Evolutionary conservation across 37 sponge, comb jelly and placozoan species (phyloP).

Genomic region (Crambe crambe): DNA sequence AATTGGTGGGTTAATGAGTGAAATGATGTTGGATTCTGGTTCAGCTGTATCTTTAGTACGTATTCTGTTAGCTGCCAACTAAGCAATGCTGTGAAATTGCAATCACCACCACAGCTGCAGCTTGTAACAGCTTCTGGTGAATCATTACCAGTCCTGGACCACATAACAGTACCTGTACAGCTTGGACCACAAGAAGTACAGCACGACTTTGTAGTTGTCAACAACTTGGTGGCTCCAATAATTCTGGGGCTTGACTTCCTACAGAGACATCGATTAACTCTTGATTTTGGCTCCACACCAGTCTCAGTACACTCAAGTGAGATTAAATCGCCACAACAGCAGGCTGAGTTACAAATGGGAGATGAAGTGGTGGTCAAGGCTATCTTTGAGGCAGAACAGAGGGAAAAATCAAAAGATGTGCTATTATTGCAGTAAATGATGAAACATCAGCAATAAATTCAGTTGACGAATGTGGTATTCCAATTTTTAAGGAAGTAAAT

Average conservation of each 20-base stretch:
- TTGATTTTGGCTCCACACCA: not conserved
- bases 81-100: too few species aligned
- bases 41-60: not conserved
- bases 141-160: not conserved
- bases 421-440: not conserved
- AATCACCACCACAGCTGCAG: not conserved
- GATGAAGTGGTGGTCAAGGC: too few species aligned
- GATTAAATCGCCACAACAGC: not conserved
- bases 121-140: not conserved
- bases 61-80: not conserved
- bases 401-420: not conserved
- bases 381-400: not conserved
- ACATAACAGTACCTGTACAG: not conserved
- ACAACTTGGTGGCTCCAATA: not conserved
- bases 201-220: not conserved
- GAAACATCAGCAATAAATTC: not conserved
- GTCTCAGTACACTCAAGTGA: not conserved
- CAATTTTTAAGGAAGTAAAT: not conserved
- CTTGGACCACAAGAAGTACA: not conserved
- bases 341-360: not conserved
- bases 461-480: slow-evolving; percentile 1
- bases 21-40: too few species aligned
- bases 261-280: not conserved
- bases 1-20: not conserved
- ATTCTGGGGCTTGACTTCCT: not conserved